A percentile compares a stretch with the other conserved stretches of the same genome.
These are phyloP conservation scores for Styela clava DNA, from an alignment of 23 tunicate species.

Conservation along the genomic window DNA sequence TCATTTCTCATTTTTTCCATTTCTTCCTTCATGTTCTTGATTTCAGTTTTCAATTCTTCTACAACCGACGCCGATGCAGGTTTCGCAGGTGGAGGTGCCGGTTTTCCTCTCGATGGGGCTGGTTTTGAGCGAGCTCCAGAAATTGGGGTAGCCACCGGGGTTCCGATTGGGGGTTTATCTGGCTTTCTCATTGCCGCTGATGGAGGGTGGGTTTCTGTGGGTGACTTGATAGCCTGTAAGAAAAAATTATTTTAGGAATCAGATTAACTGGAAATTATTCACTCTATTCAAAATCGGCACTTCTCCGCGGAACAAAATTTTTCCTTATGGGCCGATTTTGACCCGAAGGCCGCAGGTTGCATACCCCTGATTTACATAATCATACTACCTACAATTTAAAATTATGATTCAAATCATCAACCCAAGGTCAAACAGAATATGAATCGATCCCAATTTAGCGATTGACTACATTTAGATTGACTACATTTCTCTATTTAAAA, in stretches of 20 bases:
- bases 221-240: conserved; percentile 14
- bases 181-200: conserved; percentile 3
- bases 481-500: too few species aligned
- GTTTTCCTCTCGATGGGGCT: conserved; percentile 68
- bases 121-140: conserved; percentile 50
- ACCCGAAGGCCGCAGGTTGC: too few species aligned
- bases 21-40: conserved; percentile 41
- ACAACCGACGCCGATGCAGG: conserved; percentile 28
- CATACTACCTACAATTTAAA: too few species aligned
- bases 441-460: too few species aligned
- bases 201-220: conserved; percentile 9
- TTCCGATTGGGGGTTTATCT: conserved; percentile 24
- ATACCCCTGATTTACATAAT: too few species aligned
- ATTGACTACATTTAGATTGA: too few species aligned
- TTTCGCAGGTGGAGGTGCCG: conserved; percentile 47
- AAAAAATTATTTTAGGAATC: not conserved
- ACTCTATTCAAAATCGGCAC: not conserved
- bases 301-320: too few species aligned
- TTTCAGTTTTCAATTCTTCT: conserved; percentile 63
- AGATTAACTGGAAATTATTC: not conserved
- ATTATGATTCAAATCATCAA: too few species aligned
- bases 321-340: too few species aligned
- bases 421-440: too few species aligned
- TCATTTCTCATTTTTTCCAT: conserved; percentile 47
- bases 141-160: conserved; percentile 3